Evolutionary conservation across 2,888 invertebrate species (phyloP).

Genomic region (Eupithecia tripunctaria): DNA sequence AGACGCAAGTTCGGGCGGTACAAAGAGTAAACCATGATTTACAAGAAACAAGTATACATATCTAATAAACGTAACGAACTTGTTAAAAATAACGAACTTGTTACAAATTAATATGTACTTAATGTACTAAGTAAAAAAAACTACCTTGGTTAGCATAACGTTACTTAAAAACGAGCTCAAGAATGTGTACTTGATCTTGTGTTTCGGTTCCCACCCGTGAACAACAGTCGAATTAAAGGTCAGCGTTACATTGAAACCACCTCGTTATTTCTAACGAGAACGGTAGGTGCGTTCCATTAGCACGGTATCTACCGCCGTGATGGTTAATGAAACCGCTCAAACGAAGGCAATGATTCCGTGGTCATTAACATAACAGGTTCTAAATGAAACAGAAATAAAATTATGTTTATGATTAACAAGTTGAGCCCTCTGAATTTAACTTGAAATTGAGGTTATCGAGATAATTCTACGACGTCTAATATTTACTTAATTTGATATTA

Average conservation of each 20-base stretch:
- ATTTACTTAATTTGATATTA: slow-evolving; percentile 18
- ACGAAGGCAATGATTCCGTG: slow-evolving; percentile 12
- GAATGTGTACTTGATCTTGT: slow-evolving; percentile 7
- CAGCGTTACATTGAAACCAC: slow-evolving; percentile 22
- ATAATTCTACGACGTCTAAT: not conserved
- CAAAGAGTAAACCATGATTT: not conserved
- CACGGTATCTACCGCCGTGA: slow-evolving; percentile 11
- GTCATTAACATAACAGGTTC: slow-evolving; percentile 7
- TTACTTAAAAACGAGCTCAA: not conserved
- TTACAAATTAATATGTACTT: not conserved
- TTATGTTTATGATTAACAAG: not conserved
- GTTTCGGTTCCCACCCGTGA: slow-evolving; percentile 14
- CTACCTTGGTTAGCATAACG: not conserved
- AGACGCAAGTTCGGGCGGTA: not conserved
- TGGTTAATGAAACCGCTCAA: slow-evolving; percentile 15
- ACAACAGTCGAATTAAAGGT: slow-evolving; percentile 17
- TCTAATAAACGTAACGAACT: not conserved
- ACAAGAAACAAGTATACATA: not conserved
- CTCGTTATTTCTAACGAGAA: slow-evolving; percentile 23
- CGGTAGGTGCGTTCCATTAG: slow-evolving; percentile 11
- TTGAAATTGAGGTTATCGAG: slow-evolving; percentile 1
- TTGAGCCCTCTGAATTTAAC: not conserved
- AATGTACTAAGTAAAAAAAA: not conserved
- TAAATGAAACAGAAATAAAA: slow-evolving; percentile 7
- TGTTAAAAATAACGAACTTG: not conserved